These are phyloP conservation scores for Brassicogethes aeneus DNA, from an alignment of 2,888 invertebrate genomes.

Conservation along the genomic window DNA sequence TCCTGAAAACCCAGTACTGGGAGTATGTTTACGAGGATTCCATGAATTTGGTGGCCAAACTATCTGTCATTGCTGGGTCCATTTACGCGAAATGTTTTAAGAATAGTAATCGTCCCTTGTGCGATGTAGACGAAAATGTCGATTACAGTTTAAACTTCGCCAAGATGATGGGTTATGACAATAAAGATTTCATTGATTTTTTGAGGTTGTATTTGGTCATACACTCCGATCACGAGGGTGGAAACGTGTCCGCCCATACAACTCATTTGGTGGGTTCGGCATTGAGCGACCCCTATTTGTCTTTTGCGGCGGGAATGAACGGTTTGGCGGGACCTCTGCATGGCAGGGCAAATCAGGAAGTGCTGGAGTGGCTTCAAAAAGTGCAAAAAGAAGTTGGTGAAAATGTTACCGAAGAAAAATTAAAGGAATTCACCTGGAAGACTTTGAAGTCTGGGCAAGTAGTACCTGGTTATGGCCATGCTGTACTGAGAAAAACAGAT, in stretches of 20 bases:
- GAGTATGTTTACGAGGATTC: conserved; percentile 85
- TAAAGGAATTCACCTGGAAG: conserved; percentile 95
- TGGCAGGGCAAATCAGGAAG: conserved; percentile 89
- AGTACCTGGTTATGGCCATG: conserved; percentile 94
- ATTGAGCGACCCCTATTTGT: conserved; percentile 84
- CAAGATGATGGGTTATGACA: conserved; percentile 81
- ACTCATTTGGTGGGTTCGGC: conserved; percentile 90
- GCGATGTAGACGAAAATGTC: conserved; percentile 71
- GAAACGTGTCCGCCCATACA: conserved; percentile 91
- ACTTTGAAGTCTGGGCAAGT: conserved; percentile 91
- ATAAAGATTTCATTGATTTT: conserved; percentile 73
- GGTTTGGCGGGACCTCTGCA: conserved; percentile 91
- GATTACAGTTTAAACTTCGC: conserved; percentile 92
- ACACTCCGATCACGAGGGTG: conserved; percentile 92
- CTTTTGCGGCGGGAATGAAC: conserved; percentile 85
- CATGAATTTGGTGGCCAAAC: conserved; percentile 88
- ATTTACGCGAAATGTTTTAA: conserved; percentile 83
- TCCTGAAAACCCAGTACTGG: conserved; percentile 84
- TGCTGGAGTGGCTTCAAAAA: conserved; percentile 87
- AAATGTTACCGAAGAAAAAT: conserved; percentile 74
- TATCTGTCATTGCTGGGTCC: conserved; percentile 85
- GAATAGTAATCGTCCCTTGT: conserved; percentile 63
- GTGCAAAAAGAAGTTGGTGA: conserved; percentile 76
- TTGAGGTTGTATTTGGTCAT: conserved; percentile 88
- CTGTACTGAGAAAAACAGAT: conserved; percentile 89